Conservation (phyloP, 2,113 vertebrate genomes). For the Orthonyx spaldingii region DNA sequence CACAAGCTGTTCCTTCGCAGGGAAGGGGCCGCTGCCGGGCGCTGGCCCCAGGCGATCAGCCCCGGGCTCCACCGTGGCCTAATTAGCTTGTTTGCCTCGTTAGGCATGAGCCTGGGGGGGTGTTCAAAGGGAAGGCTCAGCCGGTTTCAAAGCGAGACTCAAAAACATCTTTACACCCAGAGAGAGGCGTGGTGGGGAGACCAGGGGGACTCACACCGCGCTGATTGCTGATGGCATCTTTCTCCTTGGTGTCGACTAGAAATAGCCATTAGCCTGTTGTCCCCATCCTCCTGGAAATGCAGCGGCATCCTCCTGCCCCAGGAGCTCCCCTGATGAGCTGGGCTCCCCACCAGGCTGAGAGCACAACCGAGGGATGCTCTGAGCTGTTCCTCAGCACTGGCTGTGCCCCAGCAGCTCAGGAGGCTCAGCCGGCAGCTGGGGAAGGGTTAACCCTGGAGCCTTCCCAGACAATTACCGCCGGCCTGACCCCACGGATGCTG, state of each 20-base stretch:
- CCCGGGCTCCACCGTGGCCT: slow-evolving; percentile 1
- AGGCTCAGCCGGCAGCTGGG: not conserved
- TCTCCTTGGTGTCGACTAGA: not conserved
- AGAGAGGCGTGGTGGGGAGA: not conserved
- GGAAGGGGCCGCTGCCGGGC: not conserved
- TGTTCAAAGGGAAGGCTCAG: slow-evolving; percentile 43
- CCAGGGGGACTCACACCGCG: not conserved
- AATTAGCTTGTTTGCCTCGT: slow-evolving; percentile 42
- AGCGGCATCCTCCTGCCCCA: not conserved
- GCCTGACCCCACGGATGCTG: slow-evolving; percentile 20
- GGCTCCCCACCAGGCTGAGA: not conserved
- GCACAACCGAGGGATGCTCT: rapidly evolving
- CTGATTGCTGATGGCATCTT: not conserved
- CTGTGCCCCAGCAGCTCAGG: not conserved
- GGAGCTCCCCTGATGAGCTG: not conserved
- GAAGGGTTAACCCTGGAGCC: slow-evolving; percentile 26
- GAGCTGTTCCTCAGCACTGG: not conserved
- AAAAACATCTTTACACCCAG: slow-evolving; percentile 5
- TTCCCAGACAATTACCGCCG: slow-evolving; percentile 32
- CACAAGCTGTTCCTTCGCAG: not conserved
- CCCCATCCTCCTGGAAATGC: not conserved
- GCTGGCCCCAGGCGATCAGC: slow-evolving; percentile 26
- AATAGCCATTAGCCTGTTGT: not conserved
- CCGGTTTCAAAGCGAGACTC: slow-evolving; percentile 11
- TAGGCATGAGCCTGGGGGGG: not conserved